These are phyloP conservation scores for Acanthochromis polyacanthus DNA, from an alignment of 2,113 vertebrate species.

Conservation along the genomic window DNA sequence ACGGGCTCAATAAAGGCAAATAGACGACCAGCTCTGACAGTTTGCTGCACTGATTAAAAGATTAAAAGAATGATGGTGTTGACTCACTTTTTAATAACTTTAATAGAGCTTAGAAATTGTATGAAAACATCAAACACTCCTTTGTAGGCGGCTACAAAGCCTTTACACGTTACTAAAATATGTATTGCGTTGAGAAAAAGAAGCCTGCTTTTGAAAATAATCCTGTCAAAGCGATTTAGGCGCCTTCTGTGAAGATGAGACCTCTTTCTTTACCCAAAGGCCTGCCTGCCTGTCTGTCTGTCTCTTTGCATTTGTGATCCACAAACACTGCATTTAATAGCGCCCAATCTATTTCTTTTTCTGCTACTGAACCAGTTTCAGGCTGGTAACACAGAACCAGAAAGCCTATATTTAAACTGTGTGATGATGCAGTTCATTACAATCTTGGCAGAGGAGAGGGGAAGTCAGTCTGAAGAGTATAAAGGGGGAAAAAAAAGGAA, in stretches of 20 bases:
- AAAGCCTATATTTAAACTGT: not conserved
- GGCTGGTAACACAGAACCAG: not conserved
- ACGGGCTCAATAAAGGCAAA: conserved; percentile 18
- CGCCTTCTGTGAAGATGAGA: not conserved
- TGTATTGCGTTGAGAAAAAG: not conserved
- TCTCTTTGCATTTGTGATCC: not conserved
- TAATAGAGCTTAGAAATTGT: not conserved
- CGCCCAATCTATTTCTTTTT: not conserved
- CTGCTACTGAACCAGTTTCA: not conserved
- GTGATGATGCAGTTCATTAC: conserved; percentile 2
- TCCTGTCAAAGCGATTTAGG: not conserved
- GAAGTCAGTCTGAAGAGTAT: not conserved
- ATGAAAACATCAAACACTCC: conserved; percentile 1
- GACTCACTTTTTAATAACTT: conserved; percentile 10
- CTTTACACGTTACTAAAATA: not conserved
- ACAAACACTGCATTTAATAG: not conserved
- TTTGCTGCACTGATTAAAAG: not conserved
- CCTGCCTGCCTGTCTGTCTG: not conserved
- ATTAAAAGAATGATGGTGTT: conserved; percentile 4
- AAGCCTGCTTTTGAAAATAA: not conserved
- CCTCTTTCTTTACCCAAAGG: not conserved
- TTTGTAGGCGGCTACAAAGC: not conserved
- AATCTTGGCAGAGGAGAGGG: conserved; percentile 3
- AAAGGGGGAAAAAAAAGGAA: not conserved
- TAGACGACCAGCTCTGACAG: conserved; percentile 19